Evolutionary conservation across 1,140 invertebrate genomes (phyloP), one percentile per base, ranked within the genome.

Genomic region (Drosophila takahashii): DNA sequence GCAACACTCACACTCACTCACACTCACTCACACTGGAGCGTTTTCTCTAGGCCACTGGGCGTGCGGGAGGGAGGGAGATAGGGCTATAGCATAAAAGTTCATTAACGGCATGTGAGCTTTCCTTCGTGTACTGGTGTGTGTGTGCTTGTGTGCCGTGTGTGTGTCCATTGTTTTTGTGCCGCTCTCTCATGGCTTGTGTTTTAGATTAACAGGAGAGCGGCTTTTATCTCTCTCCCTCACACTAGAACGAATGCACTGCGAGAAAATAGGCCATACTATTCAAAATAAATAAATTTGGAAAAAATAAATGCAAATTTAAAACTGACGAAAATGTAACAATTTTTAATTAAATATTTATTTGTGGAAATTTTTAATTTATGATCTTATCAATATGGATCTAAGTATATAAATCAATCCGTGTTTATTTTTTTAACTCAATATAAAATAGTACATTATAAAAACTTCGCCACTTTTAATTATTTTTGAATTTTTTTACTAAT

Each of bases 81-180:
- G 66, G 51, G 34, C 10, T 26, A 51, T 51, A 72, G 81, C 72
- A 84, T 80, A 80, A 73, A 79, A 85, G 76, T 85, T 85, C 77
- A 85, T 85, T 85, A 85, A 80, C 81, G 70, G 66, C 71, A 77
- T 85, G 73, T 69, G 77, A 85, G 77, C 59, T 67, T 36, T 57
- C 41, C 56, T 66, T 51, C 50, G 44, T 37, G 22, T 62, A 22
- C 36, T 39, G 48, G 54, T 65, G 75, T 66, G 70, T 29, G 47
- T 50, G 13, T 50, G 36, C 3, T 37, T 37, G 36, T 47, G 58
- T 64, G 75, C 59, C 34, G 1, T 65, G 39, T 69, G 64, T 37
- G 41, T 51, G n/a, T 45, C 11, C 56, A 58, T 74, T 79, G 76
- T 69, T 61, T 73, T 64, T 62, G 69, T 29, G 15, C 16, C n/a